Conservation (phyloP, 23 tunicate genomes). For the Styela clava region DNA sequence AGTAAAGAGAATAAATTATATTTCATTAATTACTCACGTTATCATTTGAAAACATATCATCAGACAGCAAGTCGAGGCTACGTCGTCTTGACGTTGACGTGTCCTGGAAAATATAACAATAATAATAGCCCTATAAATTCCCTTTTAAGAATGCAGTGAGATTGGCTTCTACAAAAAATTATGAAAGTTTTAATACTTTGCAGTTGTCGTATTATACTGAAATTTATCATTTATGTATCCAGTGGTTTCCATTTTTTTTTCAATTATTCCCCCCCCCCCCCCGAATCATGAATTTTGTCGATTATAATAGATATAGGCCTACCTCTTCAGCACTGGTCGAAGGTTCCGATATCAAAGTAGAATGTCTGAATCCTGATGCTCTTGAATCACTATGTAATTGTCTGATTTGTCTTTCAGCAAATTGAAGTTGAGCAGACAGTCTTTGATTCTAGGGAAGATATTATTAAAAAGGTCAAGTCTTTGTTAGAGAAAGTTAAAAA, state of each 20-base stretch:
- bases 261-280: too few relatives aligned
- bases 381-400: not conserved
- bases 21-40: too few relatives aligned
- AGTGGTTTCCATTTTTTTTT: too few relatives aligned
- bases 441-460: not conserved
- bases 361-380: not conserved
- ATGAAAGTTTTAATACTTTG: too few relatives aligned
- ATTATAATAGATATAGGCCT: too few relatives aligned
- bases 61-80: not conserved
- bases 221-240: too few relatives aligned
- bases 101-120: not conserved
- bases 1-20: too few relatives aligned
- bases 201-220: too few relatives aligned
- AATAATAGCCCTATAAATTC: too few relatives aligned
- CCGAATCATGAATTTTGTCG: too few relatives aligned
- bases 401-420: conserved; percentile 23
- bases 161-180: too few relatives aligned
- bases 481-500: not conserved
- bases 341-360: not conserved
- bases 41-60: not conserved
- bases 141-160: too few relatives aligned
- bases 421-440: conserved; percentile 10
- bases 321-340: not conserved
- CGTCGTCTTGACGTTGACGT: not conserved
- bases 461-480: not conserved